Evolutionary conservation across 2,888 invertebrate genomes (phyloP).

Genomic region (Ctenicera cuprea): DNA sequence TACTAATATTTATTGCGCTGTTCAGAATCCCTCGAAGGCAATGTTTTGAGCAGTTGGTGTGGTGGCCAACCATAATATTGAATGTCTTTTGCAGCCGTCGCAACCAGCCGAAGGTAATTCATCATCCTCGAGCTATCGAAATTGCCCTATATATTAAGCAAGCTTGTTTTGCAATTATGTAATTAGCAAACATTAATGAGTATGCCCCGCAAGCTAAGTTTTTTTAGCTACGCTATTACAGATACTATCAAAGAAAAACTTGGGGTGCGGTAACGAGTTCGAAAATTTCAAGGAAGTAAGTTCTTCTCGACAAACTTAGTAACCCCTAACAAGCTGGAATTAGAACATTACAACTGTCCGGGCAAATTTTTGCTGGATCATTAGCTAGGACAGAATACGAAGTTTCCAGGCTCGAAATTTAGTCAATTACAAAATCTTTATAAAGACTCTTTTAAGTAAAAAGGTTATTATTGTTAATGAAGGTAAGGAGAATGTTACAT

Average conservation of each 20-base stretch:
- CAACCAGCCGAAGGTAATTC: slow-evolving; percentile 40
- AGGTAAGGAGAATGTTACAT: too few relatives aligned
- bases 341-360: slow-evolving; percentile 25
- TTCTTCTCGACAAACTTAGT: slow-evolving; percentile 21
- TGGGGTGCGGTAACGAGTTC: slow-evolving; percentile 22
- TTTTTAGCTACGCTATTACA: slow-evolving; percentile 5
- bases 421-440: slow-evolving; percentile 8
- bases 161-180: slow-evolving; percentile 40
- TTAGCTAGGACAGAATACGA: slow-evolving; percentile 6
- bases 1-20: slow-evolving; percentile 15
- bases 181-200: slow-evolving; percentile 45
- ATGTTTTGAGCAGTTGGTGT: slow-evolving; percentile 25
- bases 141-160: slow-evolving; percentile 38
- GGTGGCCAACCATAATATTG: slow-evolving; percentile 40
- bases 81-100: slow-evolving; percentile 45
- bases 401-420: slow-evolving; percentile 2
- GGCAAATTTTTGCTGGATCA: slow-evolving; percentile 17
- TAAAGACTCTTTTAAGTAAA: slow-evolving; percentile 3
- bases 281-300: slow-evolving; percentile 19
- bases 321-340: slow-evolving; percentile 21
- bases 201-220: slow-evolving; percentile 16
- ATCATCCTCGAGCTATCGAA: slow-evolving; percentile 43
- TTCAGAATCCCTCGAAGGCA: slow-evolving; percentile 12
- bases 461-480: background rate
- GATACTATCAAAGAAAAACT: slow-evolving; percentile 19